Conservation (phyloP, 2,888 invertebrate genomes). For the Lasioglossum lativentre region DNA sequence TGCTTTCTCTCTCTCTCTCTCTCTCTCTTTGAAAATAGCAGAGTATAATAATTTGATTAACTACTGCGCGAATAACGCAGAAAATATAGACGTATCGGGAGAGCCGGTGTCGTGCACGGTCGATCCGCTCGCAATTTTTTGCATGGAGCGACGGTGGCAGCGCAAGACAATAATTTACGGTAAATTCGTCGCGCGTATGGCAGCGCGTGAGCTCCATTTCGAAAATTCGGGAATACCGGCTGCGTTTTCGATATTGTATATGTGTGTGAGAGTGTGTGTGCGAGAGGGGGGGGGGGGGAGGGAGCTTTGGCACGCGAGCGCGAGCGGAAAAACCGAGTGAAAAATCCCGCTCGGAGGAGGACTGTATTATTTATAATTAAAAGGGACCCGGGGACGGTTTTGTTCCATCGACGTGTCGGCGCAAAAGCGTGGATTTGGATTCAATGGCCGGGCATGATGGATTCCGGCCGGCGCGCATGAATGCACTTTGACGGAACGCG, state of each 20-base stretch:
- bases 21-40: neutral
- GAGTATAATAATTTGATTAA: neutral
- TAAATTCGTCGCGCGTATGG: conserved; percentile 38
- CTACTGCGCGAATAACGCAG: neutral
- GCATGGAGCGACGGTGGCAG: conserved; percentile 4
- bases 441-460: conserved; percentile 57
- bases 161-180: conserved; percentile 54
- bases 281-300: neutral
- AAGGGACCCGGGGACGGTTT: conserved; percentile 48
- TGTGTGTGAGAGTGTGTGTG: too few species aligned
- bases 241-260: conserved; percentile 23
- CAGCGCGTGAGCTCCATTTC: conserved; percentile 40
- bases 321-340: conserved; percentile 14
- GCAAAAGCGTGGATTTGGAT: conserved; percentile 55
- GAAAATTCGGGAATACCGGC: conserved; percentile 41
- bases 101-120: neutral
- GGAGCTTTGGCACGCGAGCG: neutral
- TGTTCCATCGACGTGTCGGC: conserved; percentile 41
- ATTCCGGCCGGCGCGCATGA: conserved; percentile 60
- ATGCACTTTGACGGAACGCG: conserved; percentile 62
- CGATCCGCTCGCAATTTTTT: neutral
- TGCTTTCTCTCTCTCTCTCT: too few species aligned
- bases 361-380: conserved; percentile 60
- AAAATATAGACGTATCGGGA: conserved; percentile 1
- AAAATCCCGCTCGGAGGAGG: neutral